Evolutionary conservation across 2,888 invertebrate species (phyloP), one percentile per base, ranked within the genome.

Genomic region (Colostygia pectinataria): DNA sequence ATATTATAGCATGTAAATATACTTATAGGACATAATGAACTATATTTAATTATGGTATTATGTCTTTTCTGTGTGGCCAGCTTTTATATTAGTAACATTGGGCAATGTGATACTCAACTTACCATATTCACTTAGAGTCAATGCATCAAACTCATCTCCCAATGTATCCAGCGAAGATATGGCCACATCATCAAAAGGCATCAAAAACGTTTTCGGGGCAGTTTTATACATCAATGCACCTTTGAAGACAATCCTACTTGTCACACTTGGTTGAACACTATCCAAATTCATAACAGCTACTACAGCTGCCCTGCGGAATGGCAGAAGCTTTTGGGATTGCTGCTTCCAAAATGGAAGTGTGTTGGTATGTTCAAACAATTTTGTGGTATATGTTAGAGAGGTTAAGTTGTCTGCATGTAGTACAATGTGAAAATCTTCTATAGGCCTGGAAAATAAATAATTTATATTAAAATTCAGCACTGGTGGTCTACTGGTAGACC

Each of bases 341-440:
- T 43, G 66, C 75, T 55, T 62, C 81, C 82, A 85, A 59, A 63
- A 74, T 8, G 81, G 81, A 23, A 69, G 13, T 14, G n/a, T 23
- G 1, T 53, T 13, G 0, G 42, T 60, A 39, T 60, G 63, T 28
- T 71, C 59, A 61, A 67, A 87, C n/a, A 85, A 15, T 54, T 80
- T 83, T 38, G 85, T 82, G 7, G 60, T 68, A 52, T 87, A 84
- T 12, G 68, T 59, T 13, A 82, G 49, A 25, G 82, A 74, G n/a
- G 51, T 15, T 43, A 46, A 46, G 1, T 51, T 55, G 4, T 53
- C 54, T 9, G 45, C 41, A 1, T 38, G 36, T 1, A 51, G 49
- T 28, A 45, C 65, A 61, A 53, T 85, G 77, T 7, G 65, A 0
- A 87, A 59, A 39, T 83, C 65, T 54, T 82, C 69, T 25, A 84